Base-by-base conservation (phyloP, 2,113 vertebrate species). In the Rhineura floridana region DNA sequence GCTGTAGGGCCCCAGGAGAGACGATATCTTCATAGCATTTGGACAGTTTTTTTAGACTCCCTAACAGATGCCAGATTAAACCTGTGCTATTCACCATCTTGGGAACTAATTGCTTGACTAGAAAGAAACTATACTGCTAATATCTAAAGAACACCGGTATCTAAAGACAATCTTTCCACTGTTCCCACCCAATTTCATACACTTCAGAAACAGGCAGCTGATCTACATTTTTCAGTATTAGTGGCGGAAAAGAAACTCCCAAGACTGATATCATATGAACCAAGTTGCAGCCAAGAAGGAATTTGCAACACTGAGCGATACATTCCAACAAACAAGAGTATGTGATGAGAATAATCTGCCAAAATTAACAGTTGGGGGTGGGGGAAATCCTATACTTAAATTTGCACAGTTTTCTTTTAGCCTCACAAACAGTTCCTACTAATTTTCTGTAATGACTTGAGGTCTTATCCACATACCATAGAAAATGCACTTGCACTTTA, bases 111-210 rank as follows among this genome's bases (percentile, higher is more conserved):
- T 90, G 59, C 69, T 63, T 65, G 73, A 63, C 83, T 77, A 55
- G 67, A 62, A 81, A 81, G 50, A 75, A 76, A 48, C 50, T 62
- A 48, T n/a, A 2, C 70, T 52, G 42, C 55, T 67, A 23, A 84
- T 80, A 89, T 75, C 44, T 23, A 87, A 63, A 46, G 89, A 52
- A 69, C 46, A 62, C 52, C 87, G 63, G 75, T 88, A 88, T 82
- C 12, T n/a, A 70, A 77, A 46, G 13, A 48, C 87, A 82, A 28
- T 28, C 69, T 76, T 65, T 48, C 75, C 30, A 59, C 81, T 91
- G 82, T 85, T 83, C 78, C 86, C 48, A 39, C 25, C 36, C 44
- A 1, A 83, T 80, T 94, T 89, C 7, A 84, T 81, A 50, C 9
- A 3, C 8, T 75, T 42, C 42, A 50, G 44, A 65, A 75, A 81